Conservation (phyloP, 2,888 invertebrate genomes). For the Dyspetes luteomarginatus region DNA sequence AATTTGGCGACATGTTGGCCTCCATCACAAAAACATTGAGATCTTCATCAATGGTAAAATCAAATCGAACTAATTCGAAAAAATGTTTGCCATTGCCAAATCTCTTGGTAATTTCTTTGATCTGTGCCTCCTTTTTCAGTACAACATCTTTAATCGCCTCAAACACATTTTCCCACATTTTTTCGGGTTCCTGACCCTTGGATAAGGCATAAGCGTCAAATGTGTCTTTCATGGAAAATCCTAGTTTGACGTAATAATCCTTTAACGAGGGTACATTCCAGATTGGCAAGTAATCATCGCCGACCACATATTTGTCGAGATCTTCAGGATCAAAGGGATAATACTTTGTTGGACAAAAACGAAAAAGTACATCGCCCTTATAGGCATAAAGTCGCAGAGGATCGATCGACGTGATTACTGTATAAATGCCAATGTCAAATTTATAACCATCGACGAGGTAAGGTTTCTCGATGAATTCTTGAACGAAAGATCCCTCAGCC, state of each 20-base stretch:
- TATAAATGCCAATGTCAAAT: constrained; percentile 98
- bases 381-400: constrained; percentile 95
- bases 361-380: constrained; percentile 94
- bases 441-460: constrained; percentile 96
- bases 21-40: constrained; percentile 95
- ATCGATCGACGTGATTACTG: constrained; percentile 94
- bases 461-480: constrained; percentile 95
- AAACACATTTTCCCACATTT: constrained; percentile 92
- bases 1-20: constrained; percentile 99
- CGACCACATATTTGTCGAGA: constrained; percentile 96
- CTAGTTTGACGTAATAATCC: constrained; percentile 88
- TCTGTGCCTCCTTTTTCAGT: constrained; percentile 89
- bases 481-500: constrained; percentile 92
- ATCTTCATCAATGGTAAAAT: constrained; percentile 95
- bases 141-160: constrained; percentile 90
- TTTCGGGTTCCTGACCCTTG: constrained; percentile 88
- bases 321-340: constrained; percentile 93
- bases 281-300: constrained; percentile 96
- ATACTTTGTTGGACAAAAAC: constrained; percentile 95
- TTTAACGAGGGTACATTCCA: constrained; percentile 95
- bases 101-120: constrained; percentile 86
- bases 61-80: constrained; percentile 98
- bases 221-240: constrained; percentile 93
- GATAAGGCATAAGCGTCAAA: constrained; percentile 90
- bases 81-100: constrained; percentile 86